Base-by-base conservation (phyloP, 2,888 invertebrate genomes). In the Eretmocerus hayati region DNA sequence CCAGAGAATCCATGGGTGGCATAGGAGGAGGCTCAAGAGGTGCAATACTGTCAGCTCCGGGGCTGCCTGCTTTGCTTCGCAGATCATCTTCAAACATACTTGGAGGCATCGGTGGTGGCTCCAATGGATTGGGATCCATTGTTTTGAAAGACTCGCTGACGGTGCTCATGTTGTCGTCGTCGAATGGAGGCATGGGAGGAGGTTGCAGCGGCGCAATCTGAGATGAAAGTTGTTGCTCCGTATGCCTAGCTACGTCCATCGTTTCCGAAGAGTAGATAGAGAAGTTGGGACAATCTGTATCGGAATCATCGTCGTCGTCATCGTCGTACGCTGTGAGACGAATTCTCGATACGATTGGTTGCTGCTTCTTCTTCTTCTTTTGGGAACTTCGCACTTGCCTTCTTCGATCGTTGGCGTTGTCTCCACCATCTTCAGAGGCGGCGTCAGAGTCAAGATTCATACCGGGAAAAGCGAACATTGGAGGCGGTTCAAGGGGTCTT, bases 261-360 rank as follows among this genome's bases (percentile, higher is more conserved):
- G 87, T 87, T 59, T 86, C 82, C 8, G 85, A 83, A 0, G 90
- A 90, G 71, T 90, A 90, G 56, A 90, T 85, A 11, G 85, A 85
- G 68, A 88, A 88, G 69, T 90, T 90, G 4, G 90, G 90, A 69
- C 89, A 90, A 59, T 85, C 86, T 1, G 85, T 84, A 52, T 78
- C 76, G 2, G 74, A 74, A 50, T 74, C 74, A 46, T 80, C 81
- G 11, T 71, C 70, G 4, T 67, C 66, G 15, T 76, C 70, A 13
- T 67, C 65, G 11, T 71, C 69, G 39, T 69, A 70, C 2, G 64
- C 65, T 1, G 66, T 60, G n/a, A 70, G 45, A 6, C 64, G 59
- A 16, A 66, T 53, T n/a, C 48, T 46, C 4, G 54, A 49, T 5
- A 31, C 20, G n/a, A n/a, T n/a, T 26, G 5, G 44, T 13, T 20